Base-by-base conservation (phyloP, 2,113 vertebrate genomes). In the Tonatia bakeri region DNA sequence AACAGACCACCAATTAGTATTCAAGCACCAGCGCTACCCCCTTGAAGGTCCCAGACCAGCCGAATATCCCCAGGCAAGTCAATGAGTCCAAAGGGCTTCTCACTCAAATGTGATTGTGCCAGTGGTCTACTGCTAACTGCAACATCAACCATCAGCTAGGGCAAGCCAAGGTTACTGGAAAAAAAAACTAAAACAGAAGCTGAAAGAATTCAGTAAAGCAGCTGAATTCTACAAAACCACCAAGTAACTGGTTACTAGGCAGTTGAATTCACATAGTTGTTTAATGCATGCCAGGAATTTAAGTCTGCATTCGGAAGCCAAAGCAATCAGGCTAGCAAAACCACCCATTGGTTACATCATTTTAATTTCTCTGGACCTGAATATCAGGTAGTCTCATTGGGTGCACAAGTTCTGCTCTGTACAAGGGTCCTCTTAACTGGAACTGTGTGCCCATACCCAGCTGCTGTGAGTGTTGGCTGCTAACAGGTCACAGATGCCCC, bases 141-240 rank as follows among this genome's bases (percentile, higher is more conserved):
- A 67, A 81, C 84, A 77, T 54, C 40, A 80, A 43, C 43, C 45
- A 14, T 64, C 50, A 88, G 45, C 31, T 19, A 81, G 43, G 12
- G 43, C 45, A 85, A 86, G 50, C 43, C 76, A 94, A 93, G 22
- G 69, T 24, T 70, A 56, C 50, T 38, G 67, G 50, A 80, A 54
- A 33, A 94, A 56, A 59, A 59, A 96, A 76, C 61, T 45, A 83
- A 89, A 94, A 90, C 50, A 79, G 13, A 83, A 96, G 61, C 4
- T 86, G 31, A 17, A 50, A 93, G 24, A 76, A 87, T 40, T 80
- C 31, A 56, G 43, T 31, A 59, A 89, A 85, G 28, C 56, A 72
- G 40, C 28, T 45, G 13, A 92, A 52, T 86, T 94, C 45, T 87
- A 12, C 5, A 89, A 92, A 92, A 84, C 69, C 33, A 56, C 8